Base-by-base conservation (phyloP, 2,797 vertebrate genomes). In the Gastrophryne carolinensis region DNA sequence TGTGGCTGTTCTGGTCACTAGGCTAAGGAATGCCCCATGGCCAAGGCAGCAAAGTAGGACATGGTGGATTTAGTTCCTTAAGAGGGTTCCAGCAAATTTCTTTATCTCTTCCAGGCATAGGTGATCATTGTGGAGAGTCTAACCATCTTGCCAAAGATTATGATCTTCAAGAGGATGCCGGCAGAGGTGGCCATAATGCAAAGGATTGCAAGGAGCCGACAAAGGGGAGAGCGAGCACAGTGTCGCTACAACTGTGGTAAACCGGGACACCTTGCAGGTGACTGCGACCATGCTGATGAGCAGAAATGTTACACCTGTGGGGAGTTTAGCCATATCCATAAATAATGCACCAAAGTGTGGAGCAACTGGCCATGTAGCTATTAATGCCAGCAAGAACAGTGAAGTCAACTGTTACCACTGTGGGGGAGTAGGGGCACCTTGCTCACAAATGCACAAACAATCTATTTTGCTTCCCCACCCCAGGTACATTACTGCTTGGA, bases 401-500 rank as follows among this genome's bases (percentile, higher is more conserved):
- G 98, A 99, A 92, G 94, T 97, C 86, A 98, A 96, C 94, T 99
- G 98, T 93, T 99, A 98, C 89, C 97, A 95, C 90, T 99, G 97
- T 78, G 97, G 97, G n/a, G 85, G 97, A 98, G 91, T 93, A 96
- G 70, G 96, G 98, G 91, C 98, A 99, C 89, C 92, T 98, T 90
- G 98, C 98, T 86, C 96, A 95, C 92, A 96, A 99, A 90, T 99
- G 98, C 92, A 94, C 94, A 82, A 95, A 95, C 82, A 96, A 91
- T 89, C 87, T 90, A 91, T 92, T 93, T 92, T 94, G 94, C 93
- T 92, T 93, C 95, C 93, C 92, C 95, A 95, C 97, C 96, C 97
- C 96, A 95, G 96, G 96, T 96, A 97, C 95, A 95, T 95, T 94
- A 94, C 97, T 97, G 96, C 98, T 98, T 96, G 96, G 98, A 97